phyloP scores from a whole-genome alignment of 2,797 vertebrate genomes.

The Botia almorhae region DNA sequence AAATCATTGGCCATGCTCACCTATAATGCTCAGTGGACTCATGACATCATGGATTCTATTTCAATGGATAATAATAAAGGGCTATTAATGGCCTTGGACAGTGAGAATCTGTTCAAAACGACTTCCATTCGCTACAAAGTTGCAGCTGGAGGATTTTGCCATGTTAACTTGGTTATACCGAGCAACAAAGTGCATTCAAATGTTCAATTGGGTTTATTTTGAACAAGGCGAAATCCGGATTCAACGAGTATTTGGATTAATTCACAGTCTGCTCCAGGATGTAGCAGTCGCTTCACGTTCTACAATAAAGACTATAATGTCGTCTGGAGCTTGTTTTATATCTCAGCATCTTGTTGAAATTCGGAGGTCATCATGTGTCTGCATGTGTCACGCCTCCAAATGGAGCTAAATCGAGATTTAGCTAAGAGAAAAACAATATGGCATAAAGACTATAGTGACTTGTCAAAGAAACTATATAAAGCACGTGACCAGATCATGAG shows the following conservation, averaged over 20 bases:
- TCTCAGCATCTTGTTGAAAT: not conserved
- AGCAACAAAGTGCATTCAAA: not conserved
- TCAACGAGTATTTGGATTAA: not conserved
- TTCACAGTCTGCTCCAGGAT: not conserved
- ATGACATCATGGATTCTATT: not conserved
- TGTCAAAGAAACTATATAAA: conserved; percentile 23
- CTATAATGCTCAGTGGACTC: not conserved
- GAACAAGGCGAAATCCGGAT: not conserved
- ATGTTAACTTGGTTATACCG: not conserved
- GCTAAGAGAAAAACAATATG: conserved; percentile 4
- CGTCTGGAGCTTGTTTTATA: not conserved
- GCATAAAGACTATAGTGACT: not conserved
- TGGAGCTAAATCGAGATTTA: conserved; percentile 7
- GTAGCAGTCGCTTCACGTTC: not conserved
- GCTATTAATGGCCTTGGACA: not conserved
- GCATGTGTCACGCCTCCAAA: conserved; percentile 20
- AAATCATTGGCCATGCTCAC: conserved; percentile 59
- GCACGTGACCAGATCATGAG: conserved; percentile 40
- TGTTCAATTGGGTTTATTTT: not conserved
- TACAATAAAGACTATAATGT: conserved; percentile 13
- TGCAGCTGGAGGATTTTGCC: not conserved
- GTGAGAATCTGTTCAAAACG: not conserved
- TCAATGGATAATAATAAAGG: not conserved
- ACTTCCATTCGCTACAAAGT: conserved; percentile 16
- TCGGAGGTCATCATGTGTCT: not conserved